Base-by-base conservation (phyloP, 2,113 vertebrate species). In the Osmerus mordax region DNA sequence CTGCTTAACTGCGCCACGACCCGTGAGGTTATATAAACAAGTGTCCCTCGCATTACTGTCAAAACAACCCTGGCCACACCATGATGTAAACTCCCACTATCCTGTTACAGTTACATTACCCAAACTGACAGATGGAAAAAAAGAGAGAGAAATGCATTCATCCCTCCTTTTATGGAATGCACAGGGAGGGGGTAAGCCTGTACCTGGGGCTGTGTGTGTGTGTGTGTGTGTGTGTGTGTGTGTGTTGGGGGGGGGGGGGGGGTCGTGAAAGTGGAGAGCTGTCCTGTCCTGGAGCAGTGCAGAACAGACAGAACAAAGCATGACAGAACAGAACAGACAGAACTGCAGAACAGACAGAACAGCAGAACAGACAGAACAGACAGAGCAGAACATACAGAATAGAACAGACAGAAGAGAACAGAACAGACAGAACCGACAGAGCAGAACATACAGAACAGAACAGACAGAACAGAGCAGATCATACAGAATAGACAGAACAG, bases 1-100 rank as follows among this genome's bases (percentile, higher is more conserved):
- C 73, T 25, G 73, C 80, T 89, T 77, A 89, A 89, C 87, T 89
- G 85, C 84, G 66, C 79, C 51, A 71, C 78, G 81, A 87, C 85
- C 89, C 87, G 79, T 78, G 82, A 86, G 87, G 86, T 91, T 89
- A 91, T 83, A 78, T 87, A 89, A 90, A 88, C 88, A 91, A 84
- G 78, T 87, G 82, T 87, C 88, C 84, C 82, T 87, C 81, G 86
- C 78, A 86, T 83, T 88, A 87, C 86, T 85, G 87, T 88, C 83
- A 88, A 83, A 81, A 89, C 83, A 85, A 74, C 84, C 81, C 86
- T 85, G 62, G 29, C 82, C 83, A 83, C 56, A 81, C 83, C 55
- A 55, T 80, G 78, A 83, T 85, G 82, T 88, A 82, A 84, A 90
- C 88, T 84, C 84, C 82, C 77, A 81, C 85, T 84, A 76, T 89